Evolutionary conservation across 2,888 invertebrate species (phyloP), one percentile per base, ranked within the genome.

Genomic region (Deilephila porcellus): DNA sequence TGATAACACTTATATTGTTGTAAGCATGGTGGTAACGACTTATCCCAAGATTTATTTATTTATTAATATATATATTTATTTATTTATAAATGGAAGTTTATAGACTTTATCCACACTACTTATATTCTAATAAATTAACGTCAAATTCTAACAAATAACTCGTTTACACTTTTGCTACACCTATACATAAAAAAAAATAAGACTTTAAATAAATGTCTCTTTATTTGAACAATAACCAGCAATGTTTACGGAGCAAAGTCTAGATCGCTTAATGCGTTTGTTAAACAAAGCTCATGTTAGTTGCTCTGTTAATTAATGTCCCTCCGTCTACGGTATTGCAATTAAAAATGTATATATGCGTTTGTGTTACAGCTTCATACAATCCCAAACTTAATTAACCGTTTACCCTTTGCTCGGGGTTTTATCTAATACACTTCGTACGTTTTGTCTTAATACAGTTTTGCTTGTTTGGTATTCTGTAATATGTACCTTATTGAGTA

Each of bases 271-370:
- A 84, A 88, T 84, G 80, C 84, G 81, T 85, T 85, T 81, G 84
- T 82, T 84, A 85, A 87, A 88, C 86, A 87, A 86, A 86, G 83
- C 85, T 75, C 78, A 79, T 81, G 77, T 82, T 83, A 77, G 83
- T 82, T 85, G 82, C 83, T 80, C 77, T 82, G 85, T 82, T 88
- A 86, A 88, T 88, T 87, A 84, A 83, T 83, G 83, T 82, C 81
- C 67, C 25, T 62, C 77, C 67, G 73, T 73, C 78, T 78, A 79
- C 74, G 71, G 75, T 78, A 37, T 25, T 79, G 75, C 74, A 72
- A 75, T 71, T 71, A 71, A 71, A 71, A 37, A 52, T 67, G 17
- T 52, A 67, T 52, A 52, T 17, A 20, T 64, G 63, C 63, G 59
- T 29, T 64, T 64, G n/a, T 45, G 52, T 52, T 60, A 67, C 59